Evolutionary conservation across 2,113 vertebrate genomes (phyloP).

Genomic region (Noctilio leporinus): DNA sequence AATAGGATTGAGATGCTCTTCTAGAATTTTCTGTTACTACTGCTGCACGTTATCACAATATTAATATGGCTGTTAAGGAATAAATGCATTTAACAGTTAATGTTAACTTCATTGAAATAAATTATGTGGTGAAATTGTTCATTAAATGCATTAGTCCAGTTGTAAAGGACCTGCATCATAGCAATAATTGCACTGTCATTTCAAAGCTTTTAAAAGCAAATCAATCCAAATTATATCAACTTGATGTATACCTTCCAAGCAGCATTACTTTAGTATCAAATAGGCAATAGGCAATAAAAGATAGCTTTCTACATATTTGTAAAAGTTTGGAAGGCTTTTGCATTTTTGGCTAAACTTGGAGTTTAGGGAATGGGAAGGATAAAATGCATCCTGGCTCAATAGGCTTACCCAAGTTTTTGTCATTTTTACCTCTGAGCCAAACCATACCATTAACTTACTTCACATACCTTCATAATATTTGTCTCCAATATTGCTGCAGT

Average conservation of each 20-base stretch:
- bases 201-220: conserved; percentile 77
- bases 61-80: conserved; percentile 53
- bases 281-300: conserved; percentile 14
- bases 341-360: background rate
- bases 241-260: conserved; percentile 65
- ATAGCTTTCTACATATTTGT: background rate
- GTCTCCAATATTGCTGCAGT: conserved; percentile 61
- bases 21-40: background rate
- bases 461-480: conserved; percentile 53
- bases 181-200: conserved; percentile 72
- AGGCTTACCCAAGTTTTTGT: background rate
- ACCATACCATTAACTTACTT: background rate
- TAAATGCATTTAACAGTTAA: conserved; percentile 57
- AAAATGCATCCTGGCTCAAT: background rate
- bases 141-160: conserved; percentile 64
- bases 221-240: conserved; percentile 71
- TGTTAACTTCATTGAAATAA: conserved; percentile 64
- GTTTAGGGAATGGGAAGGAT: background rate
- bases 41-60: background rate
- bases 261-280: conserved; percentile 49
- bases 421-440: background rate
- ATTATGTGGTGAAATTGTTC: conserved; percentile 74
- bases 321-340: conserved; percentile 12
- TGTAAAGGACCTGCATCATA: conserved; percentile 43
- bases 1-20: background rate